Percentiles rank a stretch among this genome's conserved stretches.
Conservation (phyloP, 2,888 invertebrate genomes). For the Synanthedon formicaeformis region DNA sequence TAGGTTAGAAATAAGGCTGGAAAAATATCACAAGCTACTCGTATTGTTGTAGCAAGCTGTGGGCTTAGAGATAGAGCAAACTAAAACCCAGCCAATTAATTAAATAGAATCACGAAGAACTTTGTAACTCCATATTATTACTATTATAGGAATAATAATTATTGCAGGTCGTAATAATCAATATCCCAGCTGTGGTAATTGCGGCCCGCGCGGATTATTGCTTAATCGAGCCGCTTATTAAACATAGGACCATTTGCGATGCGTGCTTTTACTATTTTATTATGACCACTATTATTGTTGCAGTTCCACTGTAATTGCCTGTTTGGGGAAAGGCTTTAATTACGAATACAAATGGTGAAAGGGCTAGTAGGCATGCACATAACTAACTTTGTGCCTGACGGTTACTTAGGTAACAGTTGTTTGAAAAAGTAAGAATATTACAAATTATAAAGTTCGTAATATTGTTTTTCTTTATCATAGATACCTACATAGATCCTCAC, state of each 20-base stretch:
- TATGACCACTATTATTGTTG: slow-evolving; percentile 14
- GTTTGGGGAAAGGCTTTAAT: too few relatives aligned
- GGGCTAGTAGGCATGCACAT: too few relatives aligned
- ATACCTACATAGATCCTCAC: too few relatives aligned
- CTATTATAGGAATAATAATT: slow-evolving; percentile 4
- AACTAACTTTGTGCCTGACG: too few relatives aligned
- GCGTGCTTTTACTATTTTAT: slow-evolving; percentile 6
- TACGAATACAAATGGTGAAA: too few relatives aligned
- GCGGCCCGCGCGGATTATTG: slow-evolving; percentile 23
- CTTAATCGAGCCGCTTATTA: slow-evolving; percentile 24
- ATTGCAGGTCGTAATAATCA: slow-evolving; percentile 20
- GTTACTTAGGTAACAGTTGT: too few relatives aligned
- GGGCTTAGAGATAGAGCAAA: neutral
- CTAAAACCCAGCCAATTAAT: slow-evolving; percentile 12
- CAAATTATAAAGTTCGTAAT: too few relatives aligned
- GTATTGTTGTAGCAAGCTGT: neutral
- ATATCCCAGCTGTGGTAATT: slow-evolving; percentile 21
- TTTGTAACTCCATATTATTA: slow-evolving; percentile 17
- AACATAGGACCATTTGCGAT: slow-evolving; percentile 12
- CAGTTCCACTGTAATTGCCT: too few relatives aligned
- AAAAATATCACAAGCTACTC: neutral
- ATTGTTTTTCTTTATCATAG: too few relatives aligned
- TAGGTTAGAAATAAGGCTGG: too few relatives aligned
- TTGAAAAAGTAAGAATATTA: too few relatives aligned
- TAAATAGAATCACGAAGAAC: slow-evolving; percentile 19